A percentile compares a stretch with the other conserved stretches of the same genome.
These are phyloP conservation scores for Leucophenga montana DNA, from an alignment of 2,888 invertebrate genomes.

Conservation along the genomic window DNA sequence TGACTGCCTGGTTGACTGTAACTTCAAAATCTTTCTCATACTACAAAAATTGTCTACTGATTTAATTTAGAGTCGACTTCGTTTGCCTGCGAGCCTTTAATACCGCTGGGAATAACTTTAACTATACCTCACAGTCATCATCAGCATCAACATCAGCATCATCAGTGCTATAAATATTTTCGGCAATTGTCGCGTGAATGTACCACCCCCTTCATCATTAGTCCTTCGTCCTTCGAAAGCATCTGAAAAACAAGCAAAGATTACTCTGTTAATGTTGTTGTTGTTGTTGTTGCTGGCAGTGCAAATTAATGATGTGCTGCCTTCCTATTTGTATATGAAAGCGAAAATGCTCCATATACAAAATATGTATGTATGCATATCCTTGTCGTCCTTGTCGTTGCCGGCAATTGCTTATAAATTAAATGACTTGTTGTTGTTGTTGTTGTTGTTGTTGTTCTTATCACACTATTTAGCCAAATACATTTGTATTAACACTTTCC, in stretches of 20 bases:
- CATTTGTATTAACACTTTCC: slow-evolving; percentile 55
- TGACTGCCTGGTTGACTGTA: slow-evolving; percentile 47
- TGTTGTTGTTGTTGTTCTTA: slow-evolving; percentile 47
- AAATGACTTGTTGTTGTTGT: slow-evolving; percentile 49
- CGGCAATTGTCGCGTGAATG: slow-evolving; percentile 56
- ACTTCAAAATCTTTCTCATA: slow-evolving; percentile 31
- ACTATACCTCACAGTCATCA: slow-evolving; percentile 33
- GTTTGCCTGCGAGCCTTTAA: no score
- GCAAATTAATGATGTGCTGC: slow-evolving; percentile 58
- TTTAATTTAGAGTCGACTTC: slow-evolving; percentile 68
- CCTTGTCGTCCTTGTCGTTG: slow-evolving; percentile 42
- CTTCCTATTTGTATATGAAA: slow-evolving; percentile 9
- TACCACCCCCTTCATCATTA: not conserved
- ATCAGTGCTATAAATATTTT: slow-evolving; percentile 66
- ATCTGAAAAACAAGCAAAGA: no score
- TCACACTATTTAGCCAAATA: slow-evolving; percentile 59
- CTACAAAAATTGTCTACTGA: slow-evolving; percentile 67
- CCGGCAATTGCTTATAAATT: slow-evolving; percentile 62
- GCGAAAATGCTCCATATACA: slow-evolving; percentile 4
- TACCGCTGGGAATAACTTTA: slow-evolving; percentile 60
- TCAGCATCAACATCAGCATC: slow-evolving; percentile 50
- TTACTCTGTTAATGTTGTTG: slow-evolving; percentile 17
- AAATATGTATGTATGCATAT: not conserved
- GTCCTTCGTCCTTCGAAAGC: not conserved
- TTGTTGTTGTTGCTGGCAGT: slow-evolving; percentile 32